Conservation (phyloP, 2,888 invertebrate genomes). For the Nematopogon swammerdamellus region DNA sequence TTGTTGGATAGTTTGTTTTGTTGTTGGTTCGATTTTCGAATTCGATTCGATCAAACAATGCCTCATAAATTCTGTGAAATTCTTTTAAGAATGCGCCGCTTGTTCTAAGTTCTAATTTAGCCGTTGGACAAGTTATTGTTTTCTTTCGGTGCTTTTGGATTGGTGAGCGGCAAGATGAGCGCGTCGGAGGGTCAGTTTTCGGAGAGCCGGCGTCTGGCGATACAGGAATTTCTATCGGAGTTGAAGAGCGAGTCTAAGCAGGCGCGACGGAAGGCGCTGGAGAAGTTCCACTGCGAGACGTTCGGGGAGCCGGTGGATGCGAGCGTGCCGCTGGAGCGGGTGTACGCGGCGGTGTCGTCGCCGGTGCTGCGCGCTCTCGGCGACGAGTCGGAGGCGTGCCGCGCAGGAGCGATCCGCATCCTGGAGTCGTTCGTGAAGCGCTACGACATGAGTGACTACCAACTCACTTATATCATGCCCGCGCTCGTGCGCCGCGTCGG, state of each 20-base stretch:
- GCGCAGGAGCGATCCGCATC: slow-evolving; percentile 56
- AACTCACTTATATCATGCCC: slow-evolving; percentile 72
- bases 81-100: no score
- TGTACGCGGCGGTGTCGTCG: slow-evolving; percentile 37
- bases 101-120: no score
- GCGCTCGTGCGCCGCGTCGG: slow-evolving; percentile 75
- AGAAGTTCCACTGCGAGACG: slow-evolving; percentile 50
- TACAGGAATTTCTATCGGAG: slow-evolving; percentile 31
- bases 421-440: slow-evolving; percentile 53
- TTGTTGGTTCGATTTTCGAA: no score
- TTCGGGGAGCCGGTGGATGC: slow-evolving; percentile 32
- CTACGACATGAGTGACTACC: slow-evolving; percentile 66
- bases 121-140: no score
- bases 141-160: no score
- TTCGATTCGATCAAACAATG: no score
- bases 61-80: no score
- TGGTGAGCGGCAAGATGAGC: no score
- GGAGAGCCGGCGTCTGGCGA: slow-evolving; percentile 12
- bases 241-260: slow-evolving; percentile 61
- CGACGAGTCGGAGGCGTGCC: slow-evolving; percentile 62
- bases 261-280: slow-evolving; percentile 51
- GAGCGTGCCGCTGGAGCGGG: slow-evolving; percentile 29
- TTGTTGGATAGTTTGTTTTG: no score
- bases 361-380: slow-evolving; percentile 39
- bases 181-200: no score